Evolutionary conservation across 2,797 vertebrate genomes (phyloP), one percentile per base, ranked within the genome.

Genomic region (Schizopygopsis malacanthus): DNA sequence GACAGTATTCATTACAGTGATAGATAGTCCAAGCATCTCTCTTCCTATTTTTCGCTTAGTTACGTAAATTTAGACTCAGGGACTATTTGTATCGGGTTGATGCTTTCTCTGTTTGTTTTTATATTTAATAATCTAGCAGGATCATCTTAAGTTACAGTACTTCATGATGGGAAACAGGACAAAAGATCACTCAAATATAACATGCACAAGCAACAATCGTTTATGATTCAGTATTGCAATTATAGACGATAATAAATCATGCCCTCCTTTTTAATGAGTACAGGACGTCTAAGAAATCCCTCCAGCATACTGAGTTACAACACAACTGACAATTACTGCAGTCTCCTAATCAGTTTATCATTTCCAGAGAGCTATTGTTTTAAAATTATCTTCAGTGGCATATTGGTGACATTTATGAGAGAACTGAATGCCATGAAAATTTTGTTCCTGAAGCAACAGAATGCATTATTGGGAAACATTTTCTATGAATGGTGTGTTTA

Each of bases 1-100:
- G 91, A 91, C 90, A 90, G 86, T 87, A 92, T 89, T 91, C 91
- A 92, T 91, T 93, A 91, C 79, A 84, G 88, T 94, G 92, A 93
- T 92, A 92, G 92, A 94, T 88, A 90, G 89, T 70, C 85, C 90
- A 90, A 89, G 91, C 92, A 90, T 84, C 91, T 90, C 79, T 91
- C 90, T 33, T 84, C 89, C 84, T 89, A 73, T 47, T 83, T 67
- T 91, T 92, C 41, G 20, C 85, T 81, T 80, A 56, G 82, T 83
- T 88, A 88, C 82, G 75, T 82, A 88, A 67, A 90, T 89, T 85
- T 65, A 70, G 33, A 85, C 84, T 76, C 72, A 41, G 85, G 79
- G 43, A 88, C 75, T 81, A 70, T 79, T 59, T 70, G 71, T 72
- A 16, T 79, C 28, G 10, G 33, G 28, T 79, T 41, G 41, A 22